Percentiles rank a stretch among this genome's conserved stretches.
These are phyloP conservation scores for Chaitophorus viminalis DNA, from an alignment of 2,888 invertebrate species.

Conservation along the genomic window DNA sequence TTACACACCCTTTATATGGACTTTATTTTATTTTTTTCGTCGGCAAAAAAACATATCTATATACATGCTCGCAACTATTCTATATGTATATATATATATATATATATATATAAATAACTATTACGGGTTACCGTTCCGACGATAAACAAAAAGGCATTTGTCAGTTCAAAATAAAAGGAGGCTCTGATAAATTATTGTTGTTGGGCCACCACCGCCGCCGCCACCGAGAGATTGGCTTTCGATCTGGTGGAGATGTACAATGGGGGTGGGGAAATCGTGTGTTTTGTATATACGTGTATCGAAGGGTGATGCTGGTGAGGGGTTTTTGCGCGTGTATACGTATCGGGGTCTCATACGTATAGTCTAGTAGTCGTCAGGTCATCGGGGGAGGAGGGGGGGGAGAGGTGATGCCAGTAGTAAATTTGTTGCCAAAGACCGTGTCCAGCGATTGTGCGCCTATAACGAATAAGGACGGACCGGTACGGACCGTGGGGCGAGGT, in stretches of 20 bases:
- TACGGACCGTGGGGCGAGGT: not conserved
- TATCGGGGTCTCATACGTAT: not conserved
- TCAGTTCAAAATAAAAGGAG: constrained; percentile 45
- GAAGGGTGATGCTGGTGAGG: not conserved
- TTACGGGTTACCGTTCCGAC: constrained; percentile 53
- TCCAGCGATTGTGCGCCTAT: constrained; percentile 20
- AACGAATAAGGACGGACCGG: not conserved
- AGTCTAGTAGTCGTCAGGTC: not conserved
- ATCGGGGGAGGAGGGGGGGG: not conserved
- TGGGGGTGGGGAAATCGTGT: constrained; percentile 5
- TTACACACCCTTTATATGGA: not conserved
- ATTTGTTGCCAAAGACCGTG: constrained; percentile 58
- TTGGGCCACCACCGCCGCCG: not conserved
- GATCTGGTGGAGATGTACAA: not conserved
- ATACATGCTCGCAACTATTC: not conserved
- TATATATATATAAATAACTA: constrained; percentile 49
- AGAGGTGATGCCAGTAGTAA: not conserved
- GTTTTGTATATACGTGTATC: not conserved
- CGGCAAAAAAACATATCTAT: not conserved
- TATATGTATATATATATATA: not conserved
- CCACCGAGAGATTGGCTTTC: constrained; percentile 53
- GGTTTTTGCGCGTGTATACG: not conserved
- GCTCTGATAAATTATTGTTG: constrained; percentile 50
- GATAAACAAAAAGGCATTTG: constrained; percentile 61
- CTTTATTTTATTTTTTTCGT: not conserved